These are phyloP conservation scores for Procambarus clarkii DNA, from an alignment of 1,140 invertebrate genomes.

Conservation along the genomic window DNA sequence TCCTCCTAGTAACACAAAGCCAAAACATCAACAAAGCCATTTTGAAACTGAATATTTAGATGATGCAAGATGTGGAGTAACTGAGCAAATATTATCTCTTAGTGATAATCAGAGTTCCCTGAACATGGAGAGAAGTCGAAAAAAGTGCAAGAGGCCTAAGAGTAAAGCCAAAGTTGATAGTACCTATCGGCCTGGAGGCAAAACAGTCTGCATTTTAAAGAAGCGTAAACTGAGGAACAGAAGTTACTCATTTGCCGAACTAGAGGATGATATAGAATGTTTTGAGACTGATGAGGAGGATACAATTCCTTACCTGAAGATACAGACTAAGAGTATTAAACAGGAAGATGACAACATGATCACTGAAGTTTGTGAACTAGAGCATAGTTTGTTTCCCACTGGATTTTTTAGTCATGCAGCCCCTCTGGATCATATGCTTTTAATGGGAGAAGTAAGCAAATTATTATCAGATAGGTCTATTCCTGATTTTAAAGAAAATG, in stretches of 20 bases:
- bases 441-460: slow-evolving; percentile 8
- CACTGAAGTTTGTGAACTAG: neutral
- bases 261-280: slow-evolving; percentile 21
- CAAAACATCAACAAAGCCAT: neutral
- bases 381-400: slow-evolving; percentile 10
- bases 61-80: neutral
- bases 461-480: slow-evolving; percentile 6
- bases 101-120: too few relatives aligned
- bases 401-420: neutral
- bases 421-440: slow-evolving; percentile 6
- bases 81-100: too few relatives aligned
- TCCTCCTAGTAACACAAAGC: neutral
- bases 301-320: slow-evolving; percentile 16
- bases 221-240: slow-evolving; percentile 20
- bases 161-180: slow-evolving; percentile 1
- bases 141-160: neutral
- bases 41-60: too few relatives aligned
- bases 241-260: slow-evolving; percentile 23
- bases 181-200: slow-evolving; percentile 23
- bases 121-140: neutral
- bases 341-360: neutral
- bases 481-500: neutral
- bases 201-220: slow-evolving; percentile 14
- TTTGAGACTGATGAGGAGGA: slow-evolving; percentile 22
- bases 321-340: neutral